Evolutionary conservation across 2,797 vertebrate species (phyloP).

Genomic region (Sphenodon punctatus): DNA sequence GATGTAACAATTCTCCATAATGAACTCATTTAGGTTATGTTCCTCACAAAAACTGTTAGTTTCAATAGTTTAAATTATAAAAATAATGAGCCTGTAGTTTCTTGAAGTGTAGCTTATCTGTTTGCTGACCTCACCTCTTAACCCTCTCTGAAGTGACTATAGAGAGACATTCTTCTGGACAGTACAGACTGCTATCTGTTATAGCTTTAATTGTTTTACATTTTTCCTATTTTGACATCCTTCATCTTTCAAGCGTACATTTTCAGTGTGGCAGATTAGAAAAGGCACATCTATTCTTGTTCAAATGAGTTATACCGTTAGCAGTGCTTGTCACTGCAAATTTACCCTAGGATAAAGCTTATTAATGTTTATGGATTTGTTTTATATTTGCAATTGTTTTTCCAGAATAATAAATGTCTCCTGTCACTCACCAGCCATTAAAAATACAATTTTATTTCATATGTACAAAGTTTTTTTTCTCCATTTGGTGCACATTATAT

Average conservation of each 20-base stretch:
- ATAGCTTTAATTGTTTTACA: neutral
- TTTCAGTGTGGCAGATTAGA: neutral
- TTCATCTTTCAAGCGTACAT: neutral
- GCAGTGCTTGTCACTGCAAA: neutral
- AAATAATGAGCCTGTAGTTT: fast-evolving
- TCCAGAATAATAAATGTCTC: neutral
- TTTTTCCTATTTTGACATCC: neutral
- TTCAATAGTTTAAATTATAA: fast-evolving
- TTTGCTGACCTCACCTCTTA: neutral
- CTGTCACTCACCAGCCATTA: neutral
- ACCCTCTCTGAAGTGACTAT: no score
- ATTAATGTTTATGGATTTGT: neutral
- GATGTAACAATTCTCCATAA: neutral
- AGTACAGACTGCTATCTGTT: neutral
- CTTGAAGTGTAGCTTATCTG: fast-evolving
- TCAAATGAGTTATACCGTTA: neutral
- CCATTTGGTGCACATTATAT: neutral
- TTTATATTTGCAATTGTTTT: neutral
- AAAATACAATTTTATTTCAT: neutral
- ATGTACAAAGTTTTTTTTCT: neutral
- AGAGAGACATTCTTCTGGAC: neutral
- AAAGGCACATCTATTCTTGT: neutral
- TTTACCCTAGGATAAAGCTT: neutral
- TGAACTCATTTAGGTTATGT: no score
- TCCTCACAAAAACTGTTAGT: neutral